A percentile compares a stretch with the other conserved stretches of the same genome.
phyloP scores from a whole-genome alignment of 2,113 vertebrate species.

The Tapirus terrestris region DNA sequence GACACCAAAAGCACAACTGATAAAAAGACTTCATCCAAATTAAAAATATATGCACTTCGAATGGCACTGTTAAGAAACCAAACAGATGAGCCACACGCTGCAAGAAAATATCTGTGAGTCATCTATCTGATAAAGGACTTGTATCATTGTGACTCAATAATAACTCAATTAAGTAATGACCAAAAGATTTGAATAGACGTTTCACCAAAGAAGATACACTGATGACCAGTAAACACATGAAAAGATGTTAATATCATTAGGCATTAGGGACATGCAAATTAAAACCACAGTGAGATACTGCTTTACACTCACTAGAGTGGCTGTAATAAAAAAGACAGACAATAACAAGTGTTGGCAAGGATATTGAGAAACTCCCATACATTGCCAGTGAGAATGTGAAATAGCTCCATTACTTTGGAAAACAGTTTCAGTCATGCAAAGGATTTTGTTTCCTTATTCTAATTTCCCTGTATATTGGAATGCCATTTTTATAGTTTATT shows the following conservation, averaged over 20 bases:
- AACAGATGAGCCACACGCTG: background rate
- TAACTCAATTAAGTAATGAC: background rate
- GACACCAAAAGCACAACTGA: background rate
- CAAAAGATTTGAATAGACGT: background rate
- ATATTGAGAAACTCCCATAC: background rate
- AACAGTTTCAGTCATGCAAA: background rate
- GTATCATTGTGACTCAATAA: background rate
- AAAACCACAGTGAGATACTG: background rate
- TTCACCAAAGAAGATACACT: background rate
- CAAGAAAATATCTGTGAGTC: conserved; percentile 11
- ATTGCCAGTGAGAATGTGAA: background rate
- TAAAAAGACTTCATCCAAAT: background rate
- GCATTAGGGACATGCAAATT: background rate
- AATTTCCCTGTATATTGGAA: background rate
- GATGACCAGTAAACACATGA: background rate
- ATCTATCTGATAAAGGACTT: background rate
- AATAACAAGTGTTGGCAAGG: background rate
- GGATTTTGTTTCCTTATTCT: background rate
- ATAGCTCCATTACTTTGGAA: background rate
- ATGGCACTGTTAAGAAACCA: background rate
- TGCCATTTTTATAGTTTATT: background rate
- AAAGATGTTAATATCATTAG: background rate
- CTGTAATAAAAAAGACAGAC: background rate
- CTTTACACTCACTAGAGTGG: background rate
- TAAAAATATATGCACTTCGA: background rate